Base-by-base conservation (phyloP, 2,888 invertebrate species). In the Petrolisthes cinctipes region DNA sequence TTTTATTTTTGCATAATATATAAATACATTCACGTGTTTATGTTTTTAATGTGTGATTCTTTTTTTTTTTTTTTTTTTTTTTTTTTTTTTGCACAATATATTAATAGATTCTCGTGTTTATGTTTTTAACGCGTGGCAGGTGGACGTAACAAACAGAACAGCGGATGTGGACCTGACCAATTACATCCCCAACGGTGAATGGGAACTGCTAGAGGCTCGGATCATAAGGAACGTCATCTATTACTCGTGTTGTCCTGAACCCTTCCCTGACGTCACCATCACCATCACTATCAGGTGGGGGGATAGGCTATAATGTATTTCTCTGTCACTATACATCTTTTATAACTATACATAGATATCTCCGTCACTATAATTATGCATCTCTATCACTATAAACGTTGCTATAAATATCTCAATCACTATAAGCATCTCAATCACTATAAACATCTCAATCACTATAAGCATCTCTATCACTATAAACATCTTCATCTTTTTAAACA, bases 131-230 rank as follows among this genome's bases (percentile, higher is more conserved):
- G n/a, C n/a, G n/a, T n/a, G n/a, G 2, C 89, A 92, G 92, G 93
- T 92, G 23, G 92, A 92, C 90, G 92, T 93, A 51, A 92, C 92
- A 83, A 92, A 93, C 90, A 91, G 93, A 68, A 93, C 93, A 86
- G 92, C 92, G 0, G 92, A 93, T 4, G 93, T 94, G 23, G 94
- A 94, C 91, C 92, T 94, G 37, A 92, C 93, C 23, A 94, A 94
- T 85, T 94, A 94, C 91, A 93, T 94, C 23, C 93, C 93, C 37
- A 94, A 94, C 91, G 94, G 94, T 5, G 94, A 94, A 91, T 94
- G 94, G 94, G 94, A 94, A 87, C 92, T 94, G 23, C 91, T 94
- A 66, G 92, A 93, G 85, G 93, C 94, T 5, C 91, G 92, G 89
- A 93, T 93, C 37, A 92, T 93, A 53, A 92, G 94, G 4, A 93